Evolutionary conservation across 2,888 invertebrate genomes (phyloP).

Genomic region (Falcaria lacertinaria): DNA sequence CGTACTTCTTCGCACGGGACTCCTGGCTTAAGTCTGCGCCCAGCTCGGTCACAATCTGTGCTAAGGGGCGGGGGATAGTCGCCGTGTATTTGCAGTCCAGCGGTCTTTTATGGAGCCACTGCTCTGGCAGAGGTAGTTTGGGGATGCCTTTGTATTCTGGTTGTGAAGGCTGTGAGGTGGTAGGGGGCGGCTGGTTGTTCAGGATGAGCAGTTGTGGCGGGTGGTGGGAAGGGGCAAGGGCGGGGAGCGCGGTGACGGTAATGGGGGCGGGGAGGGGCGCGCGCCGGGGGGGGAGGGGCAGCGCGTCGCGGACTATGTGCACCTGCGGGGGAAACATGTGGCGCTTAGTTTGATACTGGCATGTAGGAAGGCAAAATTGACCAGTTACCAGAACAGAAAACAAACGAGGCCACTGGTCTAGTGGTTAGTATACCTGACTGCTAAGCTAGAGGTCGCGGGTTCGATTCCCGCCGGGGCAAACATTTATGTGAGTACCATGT

Average conservation of each 20-base stretch:
- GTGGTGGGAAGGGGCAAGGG: constrained; percentile 25
- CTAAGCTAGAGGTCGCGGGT: too few species aligned
- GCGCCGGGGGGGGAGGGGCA: constrained; percentile 12
- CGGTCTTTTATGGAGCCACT: constrained; percentile 66
- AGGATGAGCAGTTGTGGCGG: constrained; percentile 34
- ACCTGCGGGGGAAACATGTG: constrained; percentile 56
- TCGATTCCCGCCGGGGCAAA: too few species aligned
- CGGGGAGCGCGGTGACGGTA: constrained; percentile 25
- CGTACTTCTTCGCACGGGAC: constrained; percentile 58
- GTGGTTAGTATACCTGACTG: too few species aligned
- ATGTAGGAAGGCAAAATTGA: too few species aligned
- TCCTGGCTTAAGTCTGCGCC: constrained; percentile 55
- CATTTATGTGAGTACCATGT: too few species aligned
- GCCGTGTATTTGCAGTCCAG: constrained; percentile 60
- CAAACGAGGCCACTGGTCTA: too few species aligned
- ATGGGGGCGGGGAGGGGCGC: constrained; percentile 15
- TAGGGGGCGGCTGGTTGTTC: constrained; percentile 11
- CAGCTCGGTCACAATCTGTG: constrained; percentile 53
- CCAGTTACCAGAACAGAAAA: too few species aligned
- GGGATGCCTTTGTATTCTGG: constrained; percentile 46
- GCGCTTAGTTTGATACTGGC: too few species aligned
- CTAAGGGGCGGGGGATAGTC: constrained; percentile 60
- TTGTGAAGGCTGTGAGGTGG: constrained; percentile 6
- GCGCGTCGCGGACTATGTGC: constrained; percentile 52
- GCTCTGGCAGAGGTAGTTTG: constrained; percentile 63